Evolutionary conservation across 2,888 invertebrate genomes (phyloP), one percentile per base, ranked within the genome.

Genomic region (Heliconius ismenius): DNA sequence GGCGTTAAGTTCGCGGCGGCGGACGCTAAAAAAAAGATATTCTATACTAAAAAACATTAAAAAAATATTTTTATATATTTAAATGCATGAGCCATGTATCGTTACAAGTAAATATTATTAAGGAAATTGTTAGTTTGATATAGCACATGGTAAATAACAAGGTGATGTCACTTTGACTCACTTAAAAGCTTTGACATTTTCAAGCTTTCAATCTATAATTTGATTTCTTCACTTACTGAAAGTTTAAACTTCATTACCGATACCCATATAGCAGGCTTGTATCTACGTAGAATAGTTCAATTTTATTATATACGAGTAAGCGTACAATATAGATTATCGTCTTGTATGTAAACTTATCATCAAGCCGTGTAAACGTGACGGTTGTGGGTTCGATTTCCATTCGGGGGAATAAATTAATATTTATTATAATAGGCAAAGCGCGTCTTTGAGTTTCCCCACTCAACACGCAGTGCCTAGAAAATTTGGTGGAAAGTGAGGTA

Each of bases 141-240:
- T 64, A 21, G 63, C 36, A 2, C 36, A 32, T 10, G n/a, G 65
- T n/a, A n/a, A n/a, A n/a, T n/a, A n/a, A n/a, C n/a, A n/a, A n/a
- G n/a, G n/a, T 65, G 13, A 67, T 67, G 24, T 13, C 65, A 67
- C 24, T 67, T 24, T 6, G 65, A 2, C 24, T 39, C 24, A 67
- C 39, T 24, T 24, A 24, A 67, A 67, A 67, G 65, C 39, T 67
- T 39, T 39, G 65, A 67, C 65, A 67, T 39, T 39, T 39, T 39
- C 32, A 39, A 67, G 65, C 65, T 67, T 39, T 39, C 24, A 67
- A 67, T n/a, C 36, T 4, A 65, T 65, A 65, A 65, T n/a, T 65
- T 4, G 11, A 36, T 65, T 65, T n/a, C 65, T 67, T n/a, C 39
- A 24, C 65, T 39, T 39, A 67, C 11, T 65, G n/a, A 64, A 36